Base-by-base conservation (phyloP, 1,140 invertebrate genomes). In the Ceratina australensis region DNA sequence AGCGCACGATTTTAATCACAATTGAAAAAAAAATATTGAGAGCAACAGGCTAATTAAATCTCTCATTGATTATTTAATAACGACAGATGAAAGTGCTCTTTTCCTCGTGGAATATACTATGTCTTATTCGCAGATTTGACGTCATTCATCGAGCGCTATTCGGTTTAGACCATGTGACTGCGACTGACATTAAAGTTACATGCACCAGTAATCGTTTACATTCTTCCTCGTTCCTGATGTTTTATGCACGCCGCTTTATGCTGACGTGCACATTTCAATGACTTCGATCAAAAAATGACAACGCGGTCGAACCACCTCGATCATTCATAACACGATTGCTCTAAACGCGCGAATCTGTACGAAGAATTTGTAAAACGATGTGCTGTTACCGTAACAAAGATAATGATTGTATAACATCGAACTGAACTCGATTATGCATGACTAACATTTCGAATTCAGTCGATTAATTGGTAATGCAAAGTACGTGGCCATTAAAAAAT, bases 61-160 rank as follows among this genome's bases (percentile, higher is more conserved):
- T 80, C 16, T 16, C 0, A 47, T 60, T 28, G 16, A 42, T 20
- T 2, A 52, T 24, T 26, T 61, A 33, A 20, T 61, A 33, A n/a
- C n/a, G n/a, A n/a, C n/a, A n/a, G n/a, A n/a, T n/a, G n/a, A n/a
- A n/a, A n/a, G n/a, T n/a, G n/a, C n/a, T n/a, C n/a, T n/a, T n/a
- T n/a, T n/a, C n/a, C 54, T 16, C 50, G 71, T 66, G 26, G 47
- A 12, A 5, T 1, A 66, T 63, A 47, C 33, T 42, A 42, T 42
- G 33, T 42, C 7, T 42, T 47, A 69, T 54, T 50, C 42, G 1
- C n/a, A 52, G 13, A 77, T 81, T 72, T 81, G 73, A 80, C 74
- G 79, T 81, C 68, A 73, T 59, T 49, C 60, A 52, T 63, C 22
- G 22, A 2, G 49, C 74, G 57, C 28, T 57, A 47, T 64, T 67